phyloP scores from a whole-genome alignment of 2,113 vertebrate genomes.

The Macquaria ambigua region DNA sequence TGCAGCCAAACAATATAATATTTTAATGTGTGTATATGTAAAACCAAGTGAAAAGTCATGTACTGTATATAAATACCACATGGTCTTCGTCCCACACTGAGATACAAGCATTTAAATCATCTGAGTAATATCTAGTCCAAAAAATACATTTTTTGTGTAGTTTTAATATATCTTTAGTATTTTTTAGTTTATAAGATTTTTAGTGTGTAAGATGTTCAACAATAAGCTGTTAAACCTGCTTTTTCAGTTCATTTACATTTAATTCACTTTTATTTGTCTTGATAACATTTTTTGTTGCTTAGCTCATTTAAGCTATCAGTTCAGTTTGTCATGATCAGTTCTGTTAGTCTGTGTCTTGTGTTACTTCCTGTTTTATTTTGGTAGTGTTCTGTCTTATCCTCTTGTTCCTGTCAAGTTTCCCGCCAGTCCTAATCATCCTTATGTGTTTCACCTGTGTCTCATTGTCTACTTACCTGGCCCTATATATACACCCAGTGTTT shows the following conservation, averaged over 20 bases:
- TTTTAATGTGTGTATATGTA: background rate
- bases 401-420: too few species aligned
- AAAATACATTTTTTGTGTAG: background rate
- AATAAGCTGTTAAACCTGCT: background rate
- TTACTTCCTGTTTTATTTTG: too few species aligned
- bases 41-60: too few species aligned
- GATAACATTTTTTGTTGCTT: background rate
- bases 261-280: background rate
- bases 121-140: background rate
- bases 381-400: too few species aligned
- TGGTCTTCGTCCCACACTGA: background rate
- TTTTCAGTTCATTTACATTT: background rate
- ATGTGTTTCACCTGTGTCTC: too few species aligned
- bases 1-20: background rate
- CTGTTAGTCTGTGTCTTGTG: too few species aligned
- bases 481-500: too few species aligned
- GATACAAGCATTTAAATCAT: background rate
- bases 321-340: too few species aligned
- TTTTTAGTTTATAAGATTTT: too few species aligned
- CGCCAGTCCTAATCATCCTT: too few species aligned
- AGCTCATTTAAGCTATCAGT: background rate
- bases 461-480: too few species aligned
- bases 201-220: background rate
- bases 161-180: background rate
- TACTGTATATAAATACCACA: background rate